Evolutionary conservation across 1,140 invertebrate genomes (phyloP).

Genomic region (Achatina immaculata): DNA sequence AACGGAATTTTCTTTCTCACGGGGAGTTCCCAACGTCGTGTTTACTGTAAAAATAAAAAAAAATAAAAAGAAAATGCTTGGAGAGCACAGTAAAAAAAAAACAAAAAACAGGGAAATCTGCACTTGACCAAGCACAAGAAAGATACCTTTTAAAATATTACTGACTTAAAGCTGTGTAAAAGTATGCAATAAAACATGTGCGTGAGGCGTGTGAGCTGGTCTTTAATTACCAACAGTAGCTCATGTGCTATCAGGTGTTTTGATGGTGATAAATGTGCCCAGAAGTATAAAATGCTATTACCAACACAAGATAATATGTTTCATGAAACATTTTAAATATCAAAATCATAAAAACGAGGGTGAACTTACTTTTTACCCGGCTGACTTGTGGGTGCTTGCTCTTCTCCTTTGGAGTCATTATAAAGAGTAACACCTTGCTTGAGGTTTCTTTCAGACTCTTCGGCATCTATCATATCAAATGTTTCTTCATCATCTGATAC

Average conservation of each 20-base stretch:
- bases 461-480: slow-evolving; percentile 30
- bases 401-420: slow-evolving; percentile 10
- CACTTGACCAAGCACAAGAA: slow-evolving; percentile 32
- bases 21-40: slow-evolving; percentile 13
- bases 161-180: no score
- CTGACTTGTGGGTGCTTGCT: slow-evolving; percentile 27
- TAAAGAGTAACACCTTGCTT: slow-evolving; percentile 29
- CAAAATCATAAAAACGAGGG: not conserved
- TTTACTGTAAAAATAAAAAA: slow-evolving; percentile 20
- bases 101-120: not conserved
- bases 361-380: slow-evolving; percentile 30
- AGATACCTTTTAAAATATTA: no score
- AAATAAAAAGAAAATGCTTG: slow-evolving; percentile 9
- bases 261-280: no score
- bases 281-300: no score
- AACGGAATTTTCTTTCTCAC: slow-evolving; percentile 27
- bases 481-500: slow-evolving; percentile 39
- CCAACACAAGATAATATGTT: no score
- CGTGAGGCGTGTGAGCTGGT: no score
- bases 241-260: no score
- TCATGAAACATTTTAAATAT: no score
- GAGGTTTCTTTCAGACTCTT: slow-evolving; percentile 35
- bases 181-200: no score
- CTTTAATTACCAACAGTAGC: no score
- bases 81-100: not conserved